Percentiles rank a stretch among this genome's conserved stretches.
phyloP scores from a whole-genome alignment of 2,797 vertebrate genomes.

The Sylvilagus floridanus region DNA sequence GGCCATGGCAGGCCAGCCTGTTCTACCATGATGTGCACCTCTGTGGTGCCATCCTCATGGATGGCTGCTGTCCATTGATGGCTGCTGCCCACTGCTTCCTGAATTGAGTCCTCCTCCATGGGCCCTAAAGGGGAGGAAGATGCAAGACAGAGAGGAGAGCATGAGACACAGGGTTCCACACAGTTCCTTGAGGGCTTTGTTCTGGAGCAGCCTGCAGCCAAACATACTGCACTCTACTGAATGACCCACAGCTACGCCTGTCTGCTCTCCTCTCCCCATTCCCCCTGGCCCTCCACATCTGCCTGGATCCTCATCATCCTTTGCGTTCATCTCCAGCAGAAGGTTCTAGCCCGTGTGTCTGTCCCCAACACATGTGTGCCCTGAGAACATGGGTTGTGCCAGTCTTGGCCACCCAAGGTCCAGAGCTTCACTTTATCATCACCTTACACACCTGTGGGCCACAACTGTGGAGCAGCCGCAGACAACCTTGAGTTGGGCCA shows the following conservation, averaged over 20 bases:
- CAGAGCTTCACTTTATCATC: not conserved
- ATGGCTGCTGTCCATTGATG: constrained; percentile 84
- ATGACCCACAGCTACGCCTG: not conserved
- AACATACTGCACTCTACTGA: too few relatives aligned
- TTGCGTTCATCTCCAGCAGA: not conserved
- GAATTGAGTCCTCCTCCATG: constrained; percentile 69
- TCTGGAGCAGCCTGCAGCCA: not conserved
- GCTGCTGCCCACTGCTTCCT: constrained; percentile 87
- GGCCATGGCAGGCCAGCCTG: constrained; percentile 90
- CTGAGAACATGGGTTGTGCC: not conserved
- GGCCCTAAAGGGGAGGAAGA: not conserved
- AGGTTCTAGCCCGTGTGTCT: not conserved
- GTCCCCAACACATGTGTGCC: not conserved
- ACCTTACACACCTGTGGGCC: not conserved
- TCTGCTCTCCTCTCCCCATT: not conserved
- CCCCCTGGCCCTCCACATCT: not conserved
- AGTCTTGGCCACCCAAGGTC: not conserved
- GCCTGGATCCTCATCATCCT: not conserved
- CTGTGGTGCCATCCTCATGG: constrained; percentile 89
- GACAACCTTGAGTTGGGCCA: not conserved
- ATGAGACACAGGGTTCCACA: too few relatives aligned
- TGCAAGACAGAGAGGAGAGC: not conserved
- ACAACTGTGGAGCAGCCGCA: not conserved
- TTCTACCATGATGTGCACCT: fast-evolving
- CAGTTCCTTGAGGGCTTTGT: not conserved